phyloP scores from a whole-genome alignment of 1,140 invertebrate genomes.

The Monochamus saltuarius region DNA sequence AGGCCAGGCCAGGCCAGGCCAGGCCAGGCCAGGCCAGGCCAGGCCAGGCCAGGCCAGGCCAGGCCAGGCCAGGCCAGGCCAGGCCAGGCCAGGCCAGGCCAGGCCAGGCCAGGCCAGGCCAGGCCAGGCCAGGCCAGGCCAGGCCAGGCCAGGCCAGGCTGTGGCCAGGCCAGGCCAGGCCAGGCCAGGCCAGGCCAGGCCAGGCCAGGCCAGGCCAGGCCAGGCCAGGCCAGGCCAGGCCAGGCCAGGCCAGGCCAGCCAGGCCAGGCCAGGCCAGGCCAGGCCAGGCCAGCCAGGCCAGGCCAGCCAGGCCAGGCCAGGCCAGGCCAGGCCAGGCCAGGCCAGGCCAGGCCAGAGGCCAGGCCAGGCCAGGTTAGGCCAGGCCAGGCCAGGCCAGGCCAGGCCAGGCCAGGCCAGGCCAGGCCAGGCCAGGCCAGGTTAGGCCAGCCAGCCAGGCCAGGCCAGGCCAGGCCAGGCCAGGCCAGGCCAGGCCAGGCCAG shows the following conservation, averaged over 20 bases:
- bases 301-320: neutral
- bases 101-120: neutral
- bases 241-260: too few relatives aligned
- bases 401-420: slow-evolving; percentile 41
- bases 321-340: neutral
- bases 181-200: too few relatives aligned
- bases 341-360: neutral
- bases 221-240: too few relatives aligned
- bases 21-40: neutral
- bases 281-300: neutral
- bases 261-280: too few relatives aligned
- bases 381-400: slow-evolving; percentile 36
- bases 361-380: neutral
- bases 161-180: too few relatives aligned
- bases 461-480: slow-evolving; percentile 35
- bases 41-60: neutral
- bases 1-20: too few relatives aligned
- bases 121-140: neutral
- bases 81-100: neutral
- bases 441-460: slow-evolving; percentile 6
- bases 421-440: slow-evolving; percentile 31
- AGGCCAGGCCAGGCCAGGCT: neutral
- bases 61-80: neutral
- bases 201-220: too few relatives aligned
- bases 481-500: too few relatives aligned